Base-by-base conservation (phyloP, 2,113 vertebrate genomes). In the Empidonax alnorum region DNA sequence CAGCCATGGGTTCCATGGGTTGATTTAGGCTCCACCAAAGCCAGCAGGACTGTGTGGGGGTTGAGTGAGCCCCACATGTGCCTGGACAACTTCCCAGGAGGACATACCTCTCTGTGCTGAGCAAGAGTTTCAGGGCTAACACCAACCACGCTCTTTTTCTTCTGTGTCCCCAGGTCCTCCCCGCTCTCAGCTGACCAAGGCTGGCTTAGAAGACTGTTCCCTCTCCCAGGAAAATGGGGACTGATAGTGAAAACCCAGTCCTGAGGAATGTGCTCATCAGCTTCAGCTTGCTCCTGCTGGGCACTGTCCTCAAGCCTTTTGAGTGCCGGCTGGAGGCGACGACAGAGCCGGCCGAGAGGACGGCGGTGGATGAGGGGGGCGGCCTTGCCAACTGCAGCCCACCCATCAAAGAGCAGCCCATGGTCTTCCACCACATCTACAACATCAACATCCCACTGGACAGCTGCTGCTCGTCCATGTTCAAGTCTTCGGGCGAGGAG, bases 371-470 rank as follows among this genome's bases (percentile, higher is more conserved):
- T 37, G 96, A 97, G 67, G 97, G 96, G 21, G 90, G 95, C 14
- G 92, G 96, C 24, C 58, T 95, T 37, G 79, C 95, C 96, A 99
- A 98, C 96, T 98, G 98, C 94, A 99, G 94, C 25, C 73, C 97
- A 14, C 87, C 98, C 3, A 50, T 96, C 92, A 98, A 96, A 96
- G 98, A 99, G 74, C 98, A 99, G 91, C 98, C 99, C 5, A 94
- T 99, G 97, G 97, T 99, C 94, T 99, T 99, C 96, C 99, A 99
- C 97, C 99, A 99, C 25, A 98, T 99, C 87, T 99, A 99, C 97
- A 99, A 99, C 97, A 99, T 99, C 92, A 99, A 99, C 16, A 98
- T 99, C 55, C 99, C 99, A 2, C 63, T 98, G 94, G 99, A 99
- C 95, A 99, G 98, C 56, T 98, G 99, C 84, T 99, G 99, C 97